A percentile compares a stretch with the other conserved stretches of the same genome.
These are phyloP conservation scores for Pseudocheirus occidentalis DNA, from an alignment of 2,797 vertebrate genomes.

Conservation along the genomic window DNA sequence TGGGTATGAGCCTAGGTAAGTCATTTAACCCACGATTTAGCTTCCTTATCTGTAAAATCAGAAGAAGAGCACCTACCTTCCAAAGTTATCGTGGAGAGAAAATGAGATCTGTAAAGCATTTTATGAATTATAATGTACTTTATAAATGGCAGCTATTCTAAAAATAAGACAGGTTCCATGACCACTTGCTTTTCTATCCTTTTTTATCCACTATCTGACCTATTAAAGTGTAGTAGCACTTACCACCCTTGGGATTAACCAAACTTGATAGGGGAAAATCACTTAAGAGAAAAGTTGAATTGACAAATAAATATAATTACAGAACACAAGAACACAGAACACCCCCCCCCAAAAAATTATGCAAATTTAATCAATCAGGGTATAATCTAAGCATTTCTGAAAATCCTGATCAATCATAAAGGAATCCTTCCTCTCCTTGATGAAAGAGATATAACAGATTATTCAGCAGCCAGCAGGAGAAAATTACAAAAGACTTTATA, in stretches of 20 bases:
- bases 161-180: background rate
- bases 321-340: background rate
- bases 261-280: background rate
- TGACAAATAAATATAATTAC: background rate
- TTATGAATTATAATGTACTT: background rate
- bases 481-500: background rate
- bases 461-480: background rate
- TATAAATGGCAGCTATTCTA: background rate
- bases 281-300: background rate
- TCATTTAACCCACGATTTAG: background rate
- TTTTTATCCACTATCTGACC: background rate
- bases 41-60: background rate
- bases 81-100: background rate
- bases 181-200: background rate
- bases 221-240: background rate
- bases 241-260: background rate
- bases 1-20: background rate
- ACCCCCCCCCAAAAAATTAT: background rate
- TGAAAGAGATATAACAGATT: background rate
- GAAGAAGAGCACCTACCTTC: background rate
- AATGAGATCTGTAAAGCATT: background rate
- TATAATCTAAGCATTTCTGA: background rate
- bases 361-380: background rate
- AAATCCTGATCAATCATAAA: background rate
- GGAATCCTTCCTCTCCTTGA: background rate